phyloP scores from a whole-genome alignment of 2,113 vertebrate genomes.

The Agapornis roseicollis region DNA sequence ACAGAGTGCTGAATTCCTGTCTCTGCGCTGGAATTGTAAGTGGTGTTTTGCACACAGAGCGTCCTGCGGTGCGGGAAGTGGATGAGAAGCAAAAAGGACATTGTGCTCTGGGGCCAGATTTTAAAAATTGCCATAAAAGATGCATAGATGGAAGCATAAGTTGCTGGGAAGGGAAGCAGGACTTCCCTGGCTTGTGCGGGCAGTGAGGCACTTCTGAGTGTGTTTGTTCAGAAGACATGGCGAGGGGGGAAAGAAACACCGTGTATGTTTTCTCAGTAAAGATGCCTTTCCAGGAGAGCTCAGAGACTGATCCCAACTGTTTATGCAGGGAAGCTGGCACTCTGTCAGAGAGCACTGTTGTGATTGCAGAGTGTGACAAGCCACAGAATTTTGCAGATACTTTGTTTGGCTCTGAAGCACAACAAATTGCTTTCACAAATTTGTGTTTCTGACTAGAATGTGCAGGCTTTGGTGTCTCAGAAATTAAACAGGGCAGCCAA shows the following conservation, averaged over 20 bases:
- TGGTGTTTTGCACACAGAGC: neutral
- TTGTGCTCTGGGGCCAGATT: neutral
- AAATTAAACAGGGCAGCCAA: neutral
- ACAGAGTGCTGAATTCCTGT: neutral
- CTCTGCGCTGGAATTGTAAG: neutral
- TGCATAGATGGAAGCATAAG: neutral
- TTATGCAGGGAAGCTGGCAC: neutral
- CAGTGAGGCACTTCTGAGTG: neutral
- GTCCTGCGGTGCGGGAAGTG: neutral
- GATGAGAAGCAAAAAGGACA: neutral
- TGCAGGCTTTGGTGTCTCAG: neutral
- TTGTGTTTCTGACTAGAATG: neutral
- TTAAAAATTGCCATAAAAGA: neutral
- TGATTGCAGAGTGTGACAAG: constrained; percentile 15
- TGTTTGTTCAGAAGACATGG: neutral
- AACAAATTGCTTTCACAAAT: neutral
- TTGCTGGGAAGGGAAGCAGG: neutral
- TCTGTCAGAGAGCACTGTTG: neutral
- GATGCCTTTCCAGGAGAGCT: neutral
- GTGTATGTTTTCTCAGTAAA: neutral
- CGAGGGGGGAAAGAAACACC: neutral
- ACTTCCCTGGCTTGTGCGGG: neutral
- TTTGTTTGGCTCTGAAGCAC: constrained; percentile 4
- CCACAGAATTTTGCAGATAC: neutral
- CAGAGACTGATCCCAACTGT: neutral